Evolutionary conservation across 2,888 invertebrate species (phyloP), one percentile per base, ranked within the genome.

Genomic region (Bombylius discolor): DNA sequence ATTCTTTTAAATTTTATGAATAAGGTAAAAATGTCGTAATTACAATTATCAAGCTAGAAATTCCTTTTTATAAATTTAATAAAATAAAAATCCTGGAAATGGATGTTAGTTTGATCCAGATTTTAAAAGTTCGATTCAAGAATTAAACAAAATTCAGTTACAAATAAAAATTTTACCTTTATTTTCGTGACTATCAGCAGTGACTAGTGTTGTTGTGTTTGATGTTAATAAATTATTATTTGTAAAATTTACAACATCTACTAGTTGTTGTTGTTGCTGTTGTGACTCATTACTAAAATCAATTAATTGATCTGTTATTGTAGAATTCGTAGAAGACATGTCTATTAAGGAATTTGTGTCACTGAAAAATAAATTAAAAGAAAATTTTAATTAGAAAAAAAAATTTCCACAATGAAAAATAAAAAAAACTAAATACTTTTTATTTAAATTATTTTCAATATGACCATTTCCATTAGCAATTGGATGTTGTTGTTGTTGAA

Each of bases 121-220:
- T 44, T 45, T 42, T 33, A 57, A 58, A 54, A 52, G 60, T 65
- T 23, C 65, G 67, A 67, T 63, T 67, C 67, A 65, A 66, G 67
- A 67, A 67, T 65, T 67, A 65, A 64, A 9, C 36, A 36, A 2
- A 36, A 9, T 36, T 8, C 36, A 3, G 9, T 12, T 51, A n/a
- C 13, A 34, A 49, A 36, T 23, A 13, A 9, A 13, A 49, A 49
- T 32, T 9, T 11, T 62, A 73, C 73, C 73, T 71, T 69, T 70
- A 67, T 70, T 70, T 67, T 73, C 74, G 67, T 73, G 73, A 74
- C 72, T 74, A 73, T 74, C 73, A 68, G 74, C 72, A 68, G 72
- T 74, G 74, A 74, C 74, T 74, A 74, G 74, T 56, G 58, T 59
- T 68, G 72, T 65, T 65, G 67, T 67, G 61, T 71, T 68, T 67